Base-by-base conservation (phyloP, 2,797 vertebrate genomes). In the Acridotheres tristis region DNA sequence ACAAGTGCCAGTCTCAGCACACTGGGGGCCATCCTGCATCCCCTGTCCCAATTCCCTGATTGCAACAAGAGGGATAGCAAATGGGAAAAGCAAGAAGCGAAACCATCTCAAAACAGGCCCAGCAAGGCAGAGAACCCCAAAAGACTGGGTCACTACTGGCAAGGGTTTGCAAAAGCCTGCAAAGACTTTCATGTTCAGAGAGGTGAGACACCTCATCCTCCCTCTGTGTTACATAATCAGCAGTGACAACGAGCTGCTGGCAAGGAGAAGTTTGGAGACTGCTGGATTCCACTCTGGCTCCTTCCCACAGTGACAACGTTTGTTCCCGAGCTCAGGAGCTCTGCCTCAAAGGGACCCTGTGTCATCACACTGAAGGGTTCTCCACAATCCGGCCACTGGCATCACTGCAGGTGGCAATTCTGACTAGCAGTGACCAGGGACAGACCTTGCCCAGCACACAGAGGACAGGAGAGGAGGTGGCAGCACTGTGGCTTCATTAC, bases 241-340 rank as follows among this genome's bases (percentile, higher is more conserved):
- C 29, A 61, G 13, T 88, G 93, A 92, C 91, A 93, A 36, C 10
- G 25, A 0, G 42, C 89, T 94, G 94, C 91, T 89, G 96, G 92
- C 94, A 93, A 89, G 67, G 85, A 68, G 75, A 85, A 77, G 43
- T 74, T 85, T 84, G 92, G 91, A 83, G 85, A 19, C 4, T 43
- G 75, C 75, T 75, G 87, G 78, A 55, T 94, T 68, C 40, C 73
- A 66, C 8, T 1, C 25, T 21, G 48, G 61, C 85, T 96, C 58
- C 69, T 92, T 91, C 73, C 76, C 61, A 40, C 79, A 42, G 67
- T 40, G 73, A 86, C 68, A 61, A 21, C 0, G 36, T 85, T 91
- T 66, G 34, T 21, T 91, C 75, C 82, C n/a, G 6, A 84, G 66
- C 73, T 59, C 63, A 7, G 63, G 61, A 84, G 55, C 75, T 89